Base-by-base conservation (phyloP, 2,888 invertebrate genomes). In the Platycheirus rosarum region DNA sequence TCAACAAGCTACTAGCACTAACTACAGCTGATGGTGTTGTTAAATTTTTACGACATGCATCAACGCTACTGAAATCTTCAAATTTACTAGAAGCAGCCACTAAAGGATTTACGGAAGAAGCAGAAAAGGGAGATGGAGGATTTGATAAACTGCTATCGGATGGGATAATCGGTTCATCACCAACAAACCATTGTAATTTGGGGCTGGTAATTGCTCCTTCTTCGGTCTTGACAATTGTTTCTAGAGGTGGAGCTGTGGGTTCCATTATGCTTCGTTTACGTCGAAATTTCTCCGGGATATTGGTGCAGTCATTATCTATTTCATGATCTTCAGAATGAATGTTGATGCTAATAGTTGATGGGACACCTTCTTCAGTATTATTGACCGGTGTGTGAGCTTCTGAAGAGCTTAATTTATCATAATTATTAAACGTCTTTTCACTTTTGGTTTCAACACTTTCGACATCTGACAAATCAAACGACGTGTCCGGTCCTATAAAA, bases 1-100 rank as follows among this genome's bases (percentile, higher is more conserved):
- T 26, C 76, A 85, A 77, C 85, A 80, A 86, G 85, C 86, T 86
- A 87, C 85, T 85, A 79, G 79, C 76, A 82, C 85, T 85, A 86
- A 82, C 84, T 86, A 82, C 85, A 76, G 75, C 51, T 76, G 80
- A 76, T 63, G 70, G 76, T 80, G 76, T 26, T 42, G 74, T 60
- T 44, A 68, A 68, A 66, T 46, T 62, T 29, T 80, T 60, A 65
- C 20, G 44, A 62, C 53, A 75, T 71, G 76, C 71, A 76, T 82
- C 76, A 62, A 48, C 8, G 62, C 69, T 79, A 79, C 57, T 71
- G 51, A 60, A 69, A 29, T 65, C 42, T 13, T 79, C 69, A 44
- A 68, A 29, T 55, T 65, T 80, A 75, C 75, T 75, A 62, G 53
- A 37, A 55, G 66, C n/a, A 48, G 11, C 4, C 42, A 60, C 42